phyloP scores from a whole-genome alignment of 2,888 invertebrate genomes.

The Acleris cristana region DNA sequence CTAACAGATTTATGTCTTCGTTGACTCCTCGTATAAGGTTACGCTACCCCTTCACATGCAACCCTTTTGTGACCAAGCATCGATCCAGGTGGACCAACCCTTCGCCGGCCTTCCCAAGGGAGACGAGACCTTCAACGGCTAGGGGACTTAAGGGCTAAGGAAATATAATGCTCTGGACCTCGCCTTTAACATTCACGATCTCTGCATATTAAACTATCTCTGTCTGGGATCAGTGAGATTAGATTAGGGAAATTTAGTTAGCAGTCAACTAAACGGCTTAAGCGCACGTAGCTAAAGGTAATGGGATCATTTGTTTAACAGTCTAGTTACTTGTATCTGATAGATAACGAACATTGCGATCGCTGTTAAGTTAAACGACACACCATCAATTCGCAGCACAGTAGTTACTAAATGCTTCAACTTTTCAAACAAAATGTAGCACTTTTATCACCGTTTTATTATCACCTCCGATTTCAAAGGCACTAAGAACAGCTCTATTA shows the following conservation, averaged over 20 bases:
- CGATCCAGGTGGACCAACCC: slow-evolving; percentile 32
- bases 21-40: slow-evolving; percentile 1
- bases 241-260: not conserved
- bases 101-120: slow-evolving; percentile 20
- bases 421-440: slow-evolving; percentile 21
- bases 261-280: not conserved
- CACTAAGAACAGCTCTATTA: slow-evolving; percentile 55
- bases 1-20: slow-evolving; percentile 3
- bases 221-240: slow-evolving; percentile 14
- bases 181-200: slow-evolving; percentile 32
- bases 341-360: slow-evolving; percentile 31
- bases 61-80: slow-evolving; percentile 33
- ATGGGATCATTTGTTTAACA: slow-evolving; percentile 28
- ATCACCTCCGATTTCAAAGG: slow-evolving; percentile 38
- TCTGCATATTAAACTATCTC: slow-evolving; percentile 32
- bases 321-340: slow-evolving; percentile 24
- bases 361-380: slow-evolving; percentile 32
- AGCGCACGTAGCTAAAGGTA: slow-evolving; percentile 14
- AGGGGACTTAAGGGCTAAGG: slow-evolving; percentile 15
- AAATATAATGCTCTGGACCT: slow-evolving; percentile 24
- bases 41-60: slow-evolving; percentile 9
- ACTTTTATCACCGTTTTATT: slow-evolving; percentile 32
- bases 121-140: slow-evolving; percentile 23
- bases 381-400: slow-evolving; percentile 34
- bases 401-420: slow-evolving; percentile 25